Base-by-base conservation (phyloP, 2,888 invertebrate genomes). In the Cataglyphis cursor region DNA sequence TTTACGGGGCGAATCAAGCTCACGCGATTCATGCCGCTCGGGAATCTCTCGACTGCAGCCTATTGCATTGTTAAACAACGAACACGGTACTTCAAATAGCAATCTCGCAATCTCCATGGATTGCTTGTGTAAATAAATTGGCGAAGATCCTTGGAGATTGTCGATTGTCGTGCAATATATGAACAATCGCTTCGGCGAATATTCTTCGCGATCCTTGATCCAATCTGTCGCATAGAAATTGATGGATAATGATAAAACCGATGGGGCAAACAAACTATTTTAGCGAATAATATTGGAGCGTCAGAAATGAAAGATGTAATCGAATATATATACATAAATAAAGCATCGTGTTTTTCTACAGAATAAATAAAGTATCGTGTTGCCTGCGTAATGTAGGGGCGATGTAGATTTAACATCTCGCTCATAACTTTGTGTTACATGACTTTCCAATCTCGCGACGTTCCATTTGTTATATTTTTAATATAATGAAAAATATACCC, bases 31-130 rank as follows among this genome's bases (percentile, higher is more conserved):
- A 51, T 72, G 72, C 48, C 76, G 73, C 73, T 51, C 72, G 82
- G 72, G 81, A 54, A 82, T 82, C 65, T 65, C 24, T 31, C 51
- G 62, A 68, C 64, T 48, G 74, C 70, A 62, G 21, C 21, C 76
- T 28, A 78, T 78, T 78, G 78, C 48, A 80, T 80, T 70, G 78
- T 61, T 80, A 70, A 80, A 59, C 78, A 80, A 80, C 72, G 38
- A 31, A 3, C 54, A 24, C 28, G 18, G 51, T 31, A 70, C 59
- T 41, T 59, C 35, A 48, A 61, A 57, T 70, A 9, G 78, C 12
- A 51, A 68, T 78, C n/a, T 41, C 18, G 70, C 59, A 78, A 78
- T 70, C 41, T 24, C 28, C 31, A 6, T 10, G 44, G 51, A 70
- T 80, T 59, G 59, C 70, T 68, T 68, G 31, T 12, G 31, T 70